Evolutionary conservation across 2,888 invertebrate genomes (phyloP), one percentile per base, ranked within the genome.

Genomic region (Athrips mouffetella): DNA sequence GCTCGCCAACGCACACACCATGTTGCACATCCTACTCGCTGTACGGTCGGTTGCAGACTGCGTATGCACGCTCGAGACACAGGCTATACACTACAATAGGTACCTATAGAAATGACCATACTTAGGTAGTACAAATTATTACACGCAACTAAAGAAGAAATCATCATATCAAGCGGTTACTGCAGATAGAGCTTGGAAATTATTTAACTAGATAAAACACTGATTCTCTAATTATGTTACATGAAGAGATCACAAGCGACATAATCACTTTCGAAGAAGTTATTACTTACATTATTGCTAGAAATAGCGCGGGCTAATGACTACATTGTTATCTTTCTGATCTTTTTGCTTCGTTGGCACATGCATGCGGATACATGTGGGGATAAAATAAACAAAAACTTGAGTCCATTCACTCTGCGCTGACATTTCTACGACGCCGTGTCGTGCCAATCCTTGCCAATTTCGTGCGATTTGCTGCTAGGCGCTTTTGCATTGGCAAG

Each of bases 351-450:
- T 64, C 64, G 76, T 80, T 84, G 82, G 84, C 86, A 85, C 78
- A 73, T 76, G 76, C 67, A 82, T 73, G 75, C 84, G 83, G 82
- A 83, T 76, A 73, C 78, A 79, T 74, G 70, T 69, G 74, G 62
- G 73, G 78, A 80, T 78, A 81, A 37, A 81, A 84, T 70, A 79
- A 79, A 80, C 75, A 76, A 76, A 77, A 80, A 74, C 70, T 75
- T 63, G 75, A 79, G 84, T 82, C 85, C 85, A 84, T 87, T 87
- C 84, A 86, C 84, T 79, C 77, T 65, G 71, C 63, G 71, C 76
- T 87, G 87, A 85, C 86, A 86, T 87, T 86, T 86, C 74, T 77
- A 72, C 67, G 68, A 69, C 60, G 62, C 57, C 55, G 70, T 68
- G 72, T 68, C 70, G 74, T 80, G 83, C 79, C 80, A 77, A 79